Evolutionary conservation across 2,888 invertebrate genomes (phyloP).

Genomic region (Acanthosepion esculentum): DNA sequence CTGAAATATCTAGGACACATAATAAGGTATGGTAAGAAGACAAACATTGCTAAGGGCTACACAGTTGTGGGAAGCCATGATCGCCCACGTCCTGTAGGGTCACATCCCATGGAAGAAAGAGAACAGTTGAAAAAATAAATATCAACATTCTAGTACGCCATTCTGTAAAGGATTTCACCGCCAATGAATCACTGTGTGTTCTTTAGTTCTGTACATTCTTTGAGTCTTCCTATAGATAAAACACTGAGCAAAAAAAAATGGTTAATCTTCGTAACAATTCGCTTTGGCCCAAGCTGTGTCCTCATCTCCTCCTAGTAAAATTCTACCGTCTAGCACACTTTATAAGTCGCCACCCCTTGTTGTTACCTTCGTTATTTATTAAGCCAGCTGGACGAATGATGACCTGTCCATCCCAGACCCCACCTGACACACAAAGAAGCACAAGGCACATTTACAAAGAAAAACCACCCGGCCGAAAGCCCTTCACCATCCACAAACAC

Average conservation of each 20-base stretch:
- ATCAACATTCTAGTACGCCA: not conserved
- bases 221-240: not conserved
- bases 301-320: not conserved
- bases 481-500: not conserved
- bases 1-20: too few species aligned
- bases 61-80: too few species aligned
- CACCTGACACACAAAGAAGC: conserved; percentile 8
- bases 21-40: too few species aligned
- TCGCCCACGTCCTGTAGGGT: too few species aligned
- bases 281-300: not conserved
- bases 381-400: not conserved
- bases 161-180: not conserved
- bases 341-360: not conserved
- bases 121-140: too few species aligned
- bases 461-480: not conserved
- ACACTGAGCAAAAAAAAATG: not conserved
- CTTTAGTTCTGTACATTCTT: not conserved
- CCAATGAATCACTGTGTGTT: not conserved
- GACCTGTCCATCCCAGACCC: not conserved
- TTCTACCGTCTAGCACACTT: not conserved
- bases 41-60: too few species aligned
- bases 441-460: not conserved
- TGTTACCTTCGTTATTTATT: not conserved
- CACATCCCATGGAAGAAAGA: too few species aligned
- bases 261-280: not conserved